Evolutionary conservation across 2,888 invertebrate species (phyloP).

Genomic region (Seira ritae): DNA sequence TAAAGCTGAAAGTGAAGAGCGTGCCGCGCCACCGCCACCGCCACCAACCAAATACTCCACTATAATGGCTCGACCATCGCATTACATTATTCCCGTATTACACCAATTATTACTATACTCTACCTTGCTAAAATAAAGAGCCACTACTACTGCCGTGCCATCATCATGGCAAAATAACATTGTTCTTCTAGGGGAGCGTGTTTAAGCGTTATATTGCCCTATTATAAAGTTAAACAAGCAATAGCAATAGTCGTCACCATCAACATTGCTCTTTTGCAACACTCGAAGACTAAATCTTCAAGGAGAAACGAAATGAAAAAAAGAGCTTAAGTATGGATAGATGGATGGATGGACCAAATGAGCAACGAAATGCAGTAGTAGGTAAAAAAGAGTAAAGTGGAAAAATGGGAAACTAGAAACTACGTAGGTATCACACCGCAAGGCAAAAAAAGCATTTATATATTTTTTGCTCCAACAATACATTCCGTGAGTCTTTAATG

Average conservation of each 20-base stretch:
- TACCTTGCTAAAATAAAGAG: no score
- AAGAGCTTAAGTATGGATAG: not conserved
- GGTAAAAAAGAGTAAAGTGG: no score
- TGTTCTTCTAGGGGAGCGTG: not conserved
- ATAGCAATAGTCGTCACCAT: not conserved
- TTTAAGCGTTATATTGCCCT: not conserved
- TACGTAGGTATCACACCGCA: no score
- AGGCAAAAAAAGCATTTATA: not conserved
- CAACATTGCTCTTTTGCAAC: not conserved
- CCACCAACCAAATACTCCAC: not conserved
- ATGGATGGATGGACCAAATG: not conserved
- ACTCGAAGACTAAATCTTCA: constrained; percentile 4
- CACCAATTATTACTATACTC: not conserved
- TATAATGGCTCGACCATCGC: not conserved
- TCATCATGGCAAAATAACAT: not conserved
- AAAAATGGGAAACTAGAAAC: no score
- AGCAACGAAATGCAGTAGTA: no score
- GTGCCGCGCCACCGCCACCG: constrained; percentile 4
- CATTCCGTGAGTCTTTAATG: no score
- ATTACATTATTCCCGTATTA: constrained; percentile 6
- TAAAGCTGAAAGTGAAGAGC: not conserved
- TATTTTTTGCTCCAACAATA: no score
- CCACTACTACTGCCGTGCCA: no score
- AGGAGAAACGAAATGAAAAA: constrained; percentile 7
- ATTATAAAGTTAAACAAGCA: constrained; percentile 1